Evolutionary conservation across 2,113 vertebrate genomes (phyloP).

Genomic region (Tachuris rubrigastra): DNA sequence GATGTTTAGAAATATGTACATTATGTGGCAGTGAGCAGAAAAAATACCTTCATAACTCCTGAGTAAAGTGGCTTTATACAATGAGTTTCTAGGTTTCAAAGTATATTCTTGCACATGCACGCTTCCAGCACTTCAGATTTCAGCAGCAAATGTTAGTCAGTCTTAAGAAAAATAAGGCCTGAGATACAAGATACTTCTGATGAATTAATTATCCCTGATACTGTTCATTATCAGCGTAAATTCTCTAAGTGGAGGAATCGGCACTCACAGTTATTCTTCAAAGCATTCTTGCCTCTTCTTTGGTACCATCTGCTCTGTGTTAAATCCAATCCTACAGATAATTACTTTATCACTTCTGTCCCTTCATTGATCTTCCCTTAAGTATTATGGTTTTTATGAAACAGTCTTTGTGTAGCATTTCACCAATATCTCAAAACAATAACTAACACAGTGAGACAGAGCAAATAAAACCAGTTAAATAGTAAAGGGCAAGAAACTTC

Average conservation of each 20-base stretch:
- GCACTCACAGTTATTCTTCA: neutral
- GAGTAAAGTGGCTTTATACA: conserved; percentile 6
- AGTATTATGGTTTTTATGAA: neutral
- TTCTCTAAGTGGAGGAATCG: neutral
- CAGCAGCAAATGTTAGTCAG: neutral
- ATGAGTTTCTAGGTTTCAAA: neutral
- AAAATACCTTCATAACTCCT: neutral
- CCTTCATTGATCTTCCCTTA: neutral
- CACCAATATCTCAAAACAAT: neutral
- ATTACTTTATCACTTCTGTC: neutral
- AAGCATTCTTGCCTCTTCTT: neutral
- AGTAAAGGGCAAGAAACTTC: neutral
- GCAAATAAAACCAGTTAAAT: neutral
- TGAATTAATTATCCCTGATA: conserved; percentile 3
- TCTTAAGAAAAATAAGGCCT: neutral
- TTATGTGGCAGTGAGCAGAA: neutral
- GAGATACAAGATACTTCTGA: neutral
- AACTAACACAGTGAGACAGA: neutral
- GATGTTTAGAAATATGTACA: neutral
- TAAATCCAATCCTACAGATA: neutral
- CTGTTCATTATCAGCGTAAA: neutral
- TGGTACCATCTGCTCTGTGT: neutral
- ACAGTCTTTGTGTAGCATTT: neutral
- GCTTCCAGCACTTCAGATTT: neutral
- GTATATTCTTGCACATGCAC: neutral